Conservation (phyloP, 2,888 invertebrate genomes). For the Hirudinaria manillensis region DNA sequence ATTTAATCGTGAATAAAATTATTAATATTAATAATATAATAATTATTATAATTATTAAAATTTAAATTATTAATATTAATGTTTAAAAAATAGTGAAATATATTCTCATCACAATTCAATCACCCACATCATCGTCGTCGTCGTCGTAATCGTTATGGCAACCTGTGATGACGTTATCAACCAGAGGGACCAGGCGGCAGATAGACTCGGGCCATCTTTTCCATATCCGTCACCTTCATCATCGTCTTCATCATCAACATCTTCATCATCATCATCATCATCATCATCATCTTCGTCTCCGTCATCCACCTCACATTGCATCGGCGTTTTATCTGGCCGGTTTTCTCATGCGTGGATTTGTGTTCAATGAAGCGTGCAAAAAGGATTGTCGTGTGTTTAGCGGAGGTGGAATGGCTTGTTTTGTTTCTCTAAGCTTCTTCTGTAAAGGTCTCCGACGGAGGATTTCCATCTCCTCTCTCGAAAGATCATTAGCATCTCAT, state of each 20-base stretch:
- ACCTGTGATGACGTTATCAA: neutral
- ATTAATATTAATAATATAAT: no score
- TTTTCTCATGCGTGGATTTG: slow-evolving; percentile 10
- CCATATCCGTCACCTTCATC: neutral
- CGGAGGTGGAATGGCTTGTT: slow-evolving; percentile 5
- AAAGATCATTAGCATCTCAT: neutral
- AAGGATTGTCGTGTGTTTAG: slow-evolving; percentile 13
- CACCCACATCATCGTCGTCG: neutral
- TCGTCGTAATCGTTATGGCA: neutral
- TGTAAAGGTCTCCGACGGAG: neutral
- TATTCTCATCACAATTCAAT: slow-evolving; percentile 5
- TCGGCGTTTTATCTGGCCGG: neutral
- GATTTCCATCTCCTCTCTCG: neutral
- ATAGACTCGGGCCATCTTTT: no score
- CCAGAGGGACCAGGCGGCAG: no score
- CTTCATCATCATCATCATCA: neutral
- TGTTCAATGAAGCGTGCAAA: slow-evolving; percentile 13
- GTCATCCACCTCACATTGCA: neutral
- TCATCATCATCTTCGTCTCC: neutral
- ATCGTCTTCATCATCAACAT: neutral
- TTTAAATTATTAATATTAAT: no score
- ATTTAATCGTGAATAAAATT: no score
- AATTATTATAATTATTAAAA: no score
- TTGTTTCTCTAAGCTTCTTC: neutral
- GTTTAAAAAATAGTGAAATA: no score